A percentile compares a stretch with the other conserved stretches of the same genome.
Evolutionary conservation across 2,888 invertebrate genomes (phyloP).

Genomic region (Clunio marinus): DNA sequence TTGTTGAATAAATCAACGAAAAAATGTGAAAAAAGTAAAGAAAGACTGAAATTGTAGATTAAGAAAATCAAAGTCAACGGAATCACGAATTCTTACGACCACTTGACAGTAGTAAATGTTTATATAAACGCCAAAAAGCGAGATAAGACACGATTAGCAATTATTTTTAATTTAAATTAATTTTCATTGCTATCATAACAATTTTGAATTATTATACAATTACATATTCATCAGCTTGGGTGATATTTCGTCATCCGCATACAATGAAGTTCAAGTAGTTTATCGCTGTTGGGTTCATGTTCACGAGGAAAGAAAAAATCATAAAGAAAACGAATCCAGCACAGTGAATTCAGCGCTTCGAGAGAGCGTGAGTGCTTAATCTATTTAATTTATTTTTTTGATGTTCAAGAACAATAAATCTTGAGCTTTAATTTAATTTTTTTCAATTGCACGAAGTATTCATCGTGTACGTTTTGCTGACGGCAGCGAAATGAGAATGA

Average conservation of each 20-base stretch:
- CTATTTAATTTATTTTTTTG: neutral
- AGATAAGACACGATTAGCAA: constrained; percentile 33
- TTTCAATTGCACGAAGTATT: neutral
- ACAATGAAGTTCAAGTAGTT: neutral
- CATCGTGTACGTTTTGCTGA: too few relatives aligned
- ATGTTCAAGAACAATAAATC: constrained; percentile 1
- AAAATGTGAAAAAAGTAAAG: too few relatives aligned
- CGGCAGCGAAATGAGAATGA: too few relatives aligned
- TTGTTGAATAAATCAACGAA: neutral
- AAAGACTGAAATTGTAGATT: too few relatives aligned
- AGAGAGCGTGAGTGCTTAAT: neutral
- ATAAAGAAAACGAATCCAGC: neutral
- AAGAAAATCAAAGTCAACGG: too few relatives aligned
- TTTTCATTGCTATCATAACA: constrained; percentile 36
- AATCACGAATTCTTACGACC: too few relatives aligned
- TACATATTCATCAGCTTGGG: constrained; percentile 27
- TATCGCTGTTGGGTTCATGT: neutral
- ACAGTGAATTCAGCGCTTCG: neutral
- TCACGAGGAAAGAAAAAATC: neutral
- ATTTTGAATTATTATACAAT: constrained; percentile 25
- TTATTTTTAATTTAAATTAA: constrained; percentile 37
- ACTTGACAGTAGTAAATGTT: neutral
- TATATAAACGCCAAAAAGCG: constrained; percentile 7
- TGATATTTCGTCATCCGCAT: constrained; percentile 4
- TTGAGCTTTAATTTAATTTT: neutral